A percentile compares a stretch with the other conserved stretches of the same genome.
These are phyloP conservation scores for Aphyosemion australe DNA, from an alignment of 2,113 vertebrate genomes.

Conservation along the genomic window DNA sequence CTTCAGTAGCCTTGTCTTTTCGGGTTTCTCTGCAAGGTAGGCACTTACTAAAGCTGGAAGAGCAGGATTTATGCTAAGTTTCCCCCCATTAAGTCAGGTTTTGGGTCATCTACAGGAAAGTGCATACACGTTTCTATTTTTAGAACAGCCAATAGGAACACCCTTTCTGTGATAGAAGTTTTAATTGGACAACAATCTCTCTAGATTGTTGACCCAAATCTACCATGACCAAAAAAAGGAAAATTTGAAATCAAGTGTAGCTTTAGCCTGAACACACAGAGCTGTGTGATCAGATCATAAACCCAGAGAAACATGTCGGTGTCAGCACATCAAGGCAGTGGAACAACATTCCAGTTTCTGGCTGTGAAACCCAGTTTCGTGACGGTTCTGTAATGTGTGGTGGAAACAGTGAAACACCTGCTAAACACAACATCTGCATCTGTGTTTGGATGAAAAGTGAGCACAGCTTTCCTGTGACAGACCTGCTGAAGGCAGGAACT, in stretches of 20 bases:
- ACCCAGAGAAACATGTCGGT: background rate
- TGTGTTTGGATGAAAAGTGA: slow-evolving; percentile 30
- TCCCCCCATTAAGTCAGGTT: too few species aligned
- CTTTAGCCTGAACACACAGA: background rate
- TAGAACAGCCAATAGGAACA: too few species aligned
- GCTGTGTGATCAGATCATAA: background rate
- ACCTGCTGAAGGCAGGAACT: slow-evolving; percentile 52
- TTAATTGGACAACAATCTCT: too few species aligned
- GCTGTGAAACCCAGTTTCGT: background rate
- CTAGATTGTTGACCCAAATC: too few species aligned
- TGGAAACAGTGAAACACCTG: slow-evolving; percentile 14
- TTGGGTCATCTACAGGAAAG: too few species aligned
- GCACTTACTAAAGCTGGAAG: too few species aligned
- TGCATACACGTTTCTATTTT: too few species aligned
- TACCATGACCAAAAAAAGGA: background rate
- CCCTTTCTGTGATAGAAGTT: too few species aligned
- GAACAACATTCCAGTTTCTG: background rate
- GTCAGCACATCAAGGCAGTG: background rate
- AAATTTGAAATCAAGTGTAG: background rate
- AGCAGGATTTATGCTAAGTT: too few species aligned
- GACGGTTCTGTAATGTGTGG: slow-evolving; percentile 5
- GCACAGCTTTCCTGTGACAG: slow-evolving; percentile 36
- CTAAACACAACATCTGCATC: slow-evolving; percentile 9
- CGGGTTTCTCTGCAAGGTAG: too few species aligned
- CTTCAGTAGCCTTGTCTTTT: too few species aligned